phyloP scores from a whole-genome alignment of 2,113 vertebrate species.

The Phaetusa simplex region DNA sequence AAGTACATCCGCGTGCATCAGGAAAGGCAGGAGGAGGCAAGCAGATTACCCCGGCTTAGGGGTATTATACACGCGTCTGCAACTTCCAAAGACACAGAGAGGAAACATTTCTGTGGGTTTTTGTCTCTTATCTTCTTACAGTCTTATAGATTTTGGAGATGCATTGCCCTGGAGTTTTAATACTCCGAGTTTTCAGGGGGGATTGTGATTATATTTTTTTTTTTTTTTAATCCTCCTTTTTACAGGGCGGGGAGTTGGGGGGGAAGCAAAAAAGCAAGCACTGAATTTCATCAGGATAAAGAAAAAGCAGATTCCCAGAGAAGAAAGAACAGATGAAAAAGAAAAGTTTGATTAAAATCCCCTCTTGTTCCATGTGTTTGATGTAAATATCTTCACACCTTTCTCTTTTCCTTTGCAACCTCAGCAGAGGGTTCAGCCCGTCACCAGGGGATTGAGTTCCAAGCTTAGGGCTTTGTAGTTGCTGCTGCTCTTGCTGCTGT shows the following conservation, averaged over 20 bases:
- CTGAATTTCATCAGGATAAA: slow-evolving; percentile 53
- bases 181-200: slow-evolving; percentile 29
- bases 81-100: slow-evolving; percentile 65
- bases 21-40: slow-evolving; percentile 51
- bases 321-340: slow-evolving; percentile 54
- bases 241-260: not conserved
- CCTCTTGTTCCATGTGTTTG: slow-evolving; percentile 38
- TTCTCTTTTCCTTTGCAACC: slow-evolving; percentile 50
- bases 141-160: slow-evolving; percentile 74
- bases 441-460: slow-evolving; percentile 49
- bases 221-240: slow-evolving; percentile 9
- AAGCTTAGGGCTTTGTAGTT: slow-evolving; percentile 60
- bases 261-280: not conserved
- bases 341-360: slow-evolving; percentile 67
- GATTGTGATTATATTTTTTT: not conserved
- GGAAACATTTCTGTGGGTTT: slow-evolving; percentile 59
- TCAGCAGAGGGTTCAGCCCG: slow-evolving; percentile 11
- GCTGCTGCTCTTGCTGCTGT: slow-evolving; percentile 46
- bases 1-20: slow-evolving; percentile 65
- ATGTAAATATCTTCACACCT: slow-evolving; percentile 58
- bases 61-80: slow-evolving; percentile 58
- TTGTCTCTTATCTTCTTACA: slow-evolving; percentile 74
- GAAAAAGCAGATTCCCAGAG: not conserved
- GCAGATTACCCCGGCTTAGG: slow-evolving; percentile 72
- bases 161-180: slow-evolving; percentile 70